These are phyloP conservation scores for Atta colombica DNA, from an alignment of 1,140 invertebrate genomes.

Conservation along the genomic window DNA sequence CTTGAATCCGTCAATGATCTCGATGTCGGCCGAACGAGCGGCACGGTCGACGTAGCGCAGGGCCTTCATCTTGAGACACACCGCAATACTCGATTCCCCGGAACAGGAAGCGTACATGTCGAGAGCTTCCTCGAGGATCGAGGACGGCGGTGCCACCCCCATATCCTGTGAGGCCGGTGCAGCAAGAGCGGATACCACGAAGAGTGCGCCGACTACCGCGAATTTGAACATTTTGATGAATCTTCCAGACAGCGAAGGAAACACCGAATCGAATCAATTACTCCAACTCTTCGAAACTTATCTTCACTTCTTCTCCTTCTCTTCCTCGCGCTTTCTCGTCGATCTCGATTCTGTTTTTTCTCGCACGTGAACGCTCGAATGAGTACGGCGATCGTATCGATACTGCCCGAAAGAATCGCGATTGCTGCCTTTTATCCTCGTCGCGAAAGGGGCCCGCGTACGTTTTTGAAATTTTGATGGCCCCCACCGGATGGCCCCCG, in stretches of 20 bases:
- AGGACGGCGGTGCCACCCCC: constrained; percentile 66
- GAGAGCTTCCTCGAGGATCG: constrained; percentile 85
- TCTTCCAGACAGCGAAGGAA: not conserved
- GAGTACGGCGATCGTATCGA: constrained; percentile 85
- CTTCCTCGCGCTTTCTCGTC: constrained; percentile 23
- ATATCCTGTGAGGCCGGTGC: constrained; percentile 86
- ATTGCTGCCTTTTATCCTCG: constrained; percentile 87
- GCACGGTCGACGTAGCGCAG: constrained; percentile 83
- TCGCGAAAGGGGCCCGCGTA: constrained; percentile 87
- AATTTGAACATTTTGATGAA: constrained; percentile 87
- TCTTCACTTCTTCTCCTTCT: constrained; percentile 20
- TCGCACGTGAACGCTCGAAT: constrained; percentile 73
- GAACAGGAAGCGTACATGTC: constrained; percentile 88
- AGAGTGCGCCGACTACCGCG: constrained; percentile 86
- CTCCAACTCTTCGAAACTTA: constrained; percentile 41
- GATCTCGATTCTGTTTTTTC: not conserved
- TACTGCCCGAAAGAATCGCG: constrained; percentile 86
- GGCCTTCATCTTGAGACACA: constrained; percentile 90
- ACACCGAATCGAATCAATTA: constrained; percentile 28
- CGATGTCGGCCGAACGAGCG: constrained; percentile 85
- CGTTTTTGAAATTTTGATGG: constrained; percentile 89
- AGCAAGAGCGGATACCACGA: constrained; percentile 82
- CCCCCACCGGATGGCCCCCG: constrained; percentile 89
- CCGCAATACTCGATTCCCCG: constrained; percentile 89
- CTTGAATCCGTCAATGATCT: constrained; percentile 90